Evolutionary conservation across 2,113 vertebrate genomes (phyloP).

Genomic region (Pachyramphus minor): DNA sequence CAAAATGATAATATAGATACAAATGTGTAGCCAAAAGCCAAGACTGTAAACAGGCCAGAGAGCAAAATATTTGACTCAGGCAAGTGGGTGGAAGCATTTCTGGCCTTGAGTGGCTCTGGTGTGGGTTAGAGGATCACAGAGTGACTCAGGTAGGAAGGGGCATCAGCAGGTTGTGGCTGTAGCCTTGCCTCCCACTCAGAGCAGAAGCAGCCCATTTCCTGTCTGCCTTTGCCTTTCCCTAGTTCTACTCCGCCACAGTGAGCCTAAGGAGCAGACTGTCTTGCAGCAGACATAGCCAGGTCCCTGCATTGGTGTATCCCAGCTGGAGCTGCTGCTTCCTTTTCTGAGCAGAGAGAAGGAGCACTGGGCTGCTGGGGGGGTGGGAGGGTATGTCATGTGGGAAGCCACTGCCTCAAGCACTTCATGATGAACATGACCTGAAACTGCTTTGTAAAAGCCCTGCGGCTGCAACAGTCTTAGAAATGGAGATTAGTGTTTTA

Average conservation of each 20-base stretch:
- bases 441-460: neutral
- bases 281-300: neutral
- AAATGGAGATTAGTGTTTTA: neutral
- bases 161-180: neutral
- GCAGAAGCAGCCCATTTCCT: neutral
- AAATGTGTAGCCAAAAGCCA: neutral
- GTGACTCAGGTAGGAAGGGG: neutral
- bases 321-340: neutral
- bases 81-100: neutral
- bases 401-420: neutral
- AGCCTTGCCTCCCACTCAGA: neutral
- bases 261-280: neutral
- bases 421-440: rapidly evolving
- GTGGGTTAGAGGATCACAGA: neutral
- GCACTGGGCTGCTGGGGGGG: rapidly evolving
- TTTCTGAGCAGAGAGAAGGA: neutral
- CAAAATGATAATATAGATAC: neutral
- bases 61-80: neutral
- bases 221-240: neutral
- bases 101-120: neutral
- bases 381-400: rapidly evolving
- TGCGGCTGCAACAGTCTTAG: neutral
- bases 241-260: neutral
- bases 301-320: neutral
- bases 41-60: neutral